Base-by-base conservation (phyloP, 1,140 invertebrate species). In the Drosophila aff. region DNA sequence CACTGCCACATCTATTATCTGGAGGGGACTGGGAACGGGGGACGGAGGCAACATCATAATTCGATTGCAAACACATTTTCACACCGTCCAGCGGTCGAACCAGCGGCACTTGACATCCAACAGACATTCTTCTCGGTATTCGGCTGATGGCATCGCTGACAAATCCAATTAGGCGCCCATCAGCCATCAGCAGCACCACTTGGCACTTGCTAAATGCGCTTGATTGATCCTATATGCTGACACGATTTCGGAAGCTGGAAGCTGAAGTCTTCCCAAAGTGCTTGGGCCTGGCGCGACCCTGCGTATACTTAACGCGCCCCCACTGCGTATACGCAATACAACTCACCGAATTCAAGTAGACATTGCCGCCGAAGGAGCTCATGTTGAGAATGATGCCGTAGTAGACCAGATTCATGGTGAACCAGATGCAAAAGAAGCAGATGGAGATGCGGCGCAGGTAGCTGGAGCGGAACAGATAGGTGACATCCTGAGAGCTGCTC, bases 301-400 rank as follows among this genome's bases (percentile, higher is more conserved):
- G 58, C 40, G 44, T 40, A 75, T 59, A 46, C 41, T 31, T 67
- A 67, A 40, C 28, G 50, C 18, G 40, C 21, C 57, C 36, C 18
- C 15, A 4, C 10, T 47, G 59, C 67, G 67, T 71, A 71, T 71
- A 60, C 58, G 58, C 77, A 28, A 73, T 66, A 33, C 10, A 41
- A 93, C 94, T 94, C 81, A 96, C 95, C 72, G 94, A 95, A 78
- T 96, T 96, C 15, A 95, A 85, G 79, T 96, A 96, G 41, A 96
- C 93, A 92, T 96, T 95, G 63, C 95, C 96, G 58, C 95, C 95
- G 60, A 96, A 95, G 67, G 96, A 95, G 43, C 94, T 95, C 71
- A 96, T 94, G 78, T 96, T 96, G 23, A 96, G 92, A 38, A 96
- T 94, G 9, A 96, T 93, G 11, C 96, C 96, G 69, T 96, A 96